Evolutionary conservation across 2,113 vertebrate species (phyloP), one percentile per base, ranked within the genome.

Genomic region (Odontophorus gujanensis): DNA sequence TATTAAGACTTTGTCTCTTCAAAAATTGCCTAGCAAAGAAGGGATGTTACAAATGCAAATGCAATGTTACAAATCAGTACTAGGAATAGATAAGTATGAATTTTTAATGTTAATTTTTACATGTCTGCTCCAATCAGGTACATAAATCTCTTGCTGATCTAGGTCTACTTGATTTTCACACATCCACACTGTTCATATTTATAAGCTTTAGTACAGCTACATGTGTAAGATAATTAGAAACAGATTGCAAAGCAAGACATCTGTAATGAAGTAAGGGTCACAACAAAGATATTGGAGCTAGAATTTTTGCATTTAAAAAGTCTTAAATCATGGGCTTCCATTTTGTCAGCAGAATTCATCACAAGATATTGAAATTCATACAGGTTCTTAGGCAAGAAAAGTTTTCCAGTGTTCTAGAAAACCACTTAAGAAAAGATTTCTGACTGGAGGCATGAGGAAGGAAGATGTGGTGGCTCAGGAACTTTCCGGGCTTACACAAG

Each of bases 1-100:
- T 15, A 9, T 21, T 19, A 19, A 34, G 34, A n/a, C 24, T 1
- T 0, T 2, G 5, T 1, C 42, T 38, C 2, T 59, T 59, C 30
- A 32, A 77, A 48, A 67, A 73, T 34, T 58, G 20, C 14, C 24
- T 3, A 25, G 34, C 38, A 65, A 73, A 74, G 10, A 17, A 61
- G 28, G 32, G 20, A 42, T 84, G 55, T 47, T 61, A 22, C 6
- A 8, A 28, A 19, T 0, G 2, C 32, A 43, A 38, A 38, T 38
- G 38, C 38, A 38, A 38, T 38, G 38, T 38, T 38, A 38, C 38
- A 38, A 38, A 40, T 36, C 48, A 45, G 5, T 40, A 48, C 22
- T 16, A 11, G 53, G 5, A 17, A 34, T 28, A 73, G 24, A 38
- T 26, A 55, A 57, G 15, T 40, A 57, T 6, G 3, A 13, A 32